Evolutionary conservation across 2,888 invertebrate genomes (phyloP).

Genomic region (Lamellibrachia satsuma): DNA sequence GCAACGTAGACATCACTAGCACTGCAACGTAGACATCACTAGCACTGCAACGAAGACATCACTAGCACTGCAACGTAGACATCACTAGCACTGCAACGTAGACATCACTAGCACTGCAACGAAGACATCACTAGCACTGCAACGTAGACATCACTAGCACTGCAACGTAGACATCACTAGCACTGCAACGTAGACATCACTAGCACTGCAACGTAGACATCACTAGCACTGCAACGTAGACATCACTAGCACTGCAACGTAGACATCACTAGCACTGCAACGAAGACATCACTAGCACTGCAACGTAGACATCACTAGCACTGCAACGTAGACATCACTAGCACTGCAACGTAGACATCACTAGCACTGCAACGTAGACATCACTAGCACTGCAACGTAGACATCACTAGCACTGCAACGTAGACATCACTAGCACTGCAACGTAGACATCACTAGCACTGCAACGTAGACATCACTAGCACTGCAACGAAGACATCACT

Average conservation of each 20-base stretch:
- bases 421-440: not conserved
- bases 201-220: not conserved
- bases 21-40: not conserved
- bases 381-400: not conserved
- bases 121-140: conserved; percentile 68
- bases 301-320: not conserved
- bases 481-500: not conserved
- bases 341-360: not conserved
- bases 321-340: conserved; percentile 62
- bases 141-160: conserved; percentile 29
- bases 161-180: not conserved
- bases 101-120: not conserved
- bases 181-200: conserved; percentile 64
- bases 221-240: conserved; percentile 67
- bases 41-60: conserved; percentile 65
- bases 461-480: conserved; percentile 33
- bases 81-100: conserved; percentile 69
- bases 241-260: not conserved
- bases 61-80: not conserved
- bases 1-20: conserved; percentile 33
- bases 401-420: conserved; percentile 69
- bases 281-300: not conserved
- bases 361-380: conserved; percentile 66
- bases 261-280: conserved; percentile 69
- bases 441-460: conserved; percentile 68